Percentiles rank a stretch among this genome's conserved stretches.
phyloP scores from a whole-genome alignment of 2,113 vertebrate genomes.

The Gracilinanus agilis region DNA sequence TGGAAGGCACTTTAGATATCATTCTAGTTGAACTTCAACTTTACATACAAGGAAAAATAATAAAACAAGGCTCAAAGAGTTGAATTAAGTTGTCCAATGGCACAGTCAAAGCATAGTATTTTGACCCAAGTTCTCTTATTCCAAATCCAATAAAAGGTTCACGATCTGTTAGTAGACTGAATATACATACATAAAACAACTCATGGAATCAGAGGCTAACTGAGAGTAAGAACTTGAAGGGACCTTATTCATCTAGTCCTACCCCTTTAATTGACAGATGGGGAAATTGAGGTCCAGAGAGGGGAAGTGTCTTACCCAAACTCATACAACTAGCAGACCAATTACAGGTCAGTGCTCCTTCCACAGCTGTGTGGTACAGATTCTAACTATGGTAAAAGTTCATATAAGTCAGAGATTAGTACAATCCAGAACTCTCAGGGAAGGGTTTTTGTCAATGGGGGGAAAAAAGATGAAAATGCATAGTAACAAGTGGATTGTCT shows the following conservation, averaged over 20 bases:
- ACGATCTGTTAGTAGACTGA: neutral
- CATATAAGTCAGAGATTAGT: neutral
- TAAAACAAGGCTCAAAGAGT: neutral
- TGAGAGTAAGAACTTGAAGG: neutral
- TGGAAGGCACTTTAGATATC: neutral
- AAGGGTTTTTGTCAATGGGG: neutral
- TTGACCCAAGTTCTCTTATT: neutral
- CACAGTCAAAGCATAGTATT: neutral
- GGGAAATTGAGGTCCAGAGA: neutral
- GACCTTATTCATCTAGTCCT: neutral
- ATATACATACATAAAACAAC: neutral
- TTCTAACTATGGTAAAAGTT: neutral
- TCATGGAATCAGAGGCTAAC: neutral
- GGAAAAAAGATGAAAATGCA: neutral
- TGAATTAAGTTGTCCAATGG: neutral
- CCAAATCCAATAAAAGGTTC: no score
- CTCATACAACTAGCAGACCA: neutral
- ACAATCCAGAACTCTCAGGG: neutral
- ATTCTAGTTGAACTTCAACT: no score
- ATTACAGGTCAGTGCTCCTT: neutral
- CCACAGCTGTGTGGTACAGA: neutral
- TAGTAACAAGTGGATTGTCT: neutral
- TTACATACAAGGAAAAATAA: no score
- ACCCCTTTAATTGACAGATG: neutral
- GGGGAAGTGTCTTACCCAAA: neutral